Base-by-base conservation (phyloP, 2,888 invertebrate genomes). In the Aporophyla lueneburgensis region DNA sequence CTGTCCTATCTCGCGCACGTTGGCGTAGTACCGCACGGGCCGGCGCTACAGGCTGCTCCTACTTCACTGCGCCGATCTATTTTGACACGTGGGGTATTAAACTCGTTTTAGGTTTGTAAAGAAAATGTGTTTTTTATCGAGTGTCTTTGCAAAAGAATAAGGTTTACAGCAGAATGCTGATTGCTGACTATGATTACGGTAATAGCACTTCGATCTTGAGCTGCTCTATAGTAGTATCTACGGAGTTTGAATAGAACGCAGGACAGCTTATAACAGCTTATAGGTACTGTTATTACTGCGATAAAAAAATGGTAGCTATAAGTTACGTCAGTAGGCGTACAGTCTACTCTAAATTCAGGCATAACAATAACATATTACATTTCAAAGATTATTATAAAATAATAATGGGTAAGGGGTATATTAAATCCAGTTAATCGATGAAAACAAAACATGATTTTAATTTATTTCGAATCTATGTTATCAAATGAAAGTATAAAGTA, bases 1-100 rank as follows among this genome's bases (percentile, higher is more conserved):
- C 94, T 93, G 94, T 93, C 92, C 89, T 86, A 81, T 86, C 86
- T 87, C 81, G 83, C 63, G 80, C 86, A 76, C 76, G 81, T 76
- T 83, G 74, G 74, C 83, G 70, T 84, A 84, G 91, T 93, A 92
- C 92, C 91, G 92, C 94, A 93, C 93, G 93, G 89, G 92, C 90
- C 84, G 51, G 4, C 33, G 33, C 4, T 79, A 88, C 85, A 89
- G 90, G 78, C 33, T 86, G 87, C 19, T 81, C 27, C 43, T 9
- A 56, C 24, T 61, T 65, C 40, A 12, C 0, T 24, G n/a, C 19
- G 16, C 14, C n/a, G 9, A 66, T 54, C 40, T 43, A 61, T 54
- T 58, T 46, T n/a, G 9, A 33, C 49, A 82, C 82, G 62, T 71
- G 51, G 40, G 21, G 9, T 53, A 24, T 70, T 24, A 3, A 24